A percentile compares a stretch with the other conserved stretches of the same genome.
phyloP scores from a whole-genome alignment of 2,113 vertebrate genomes.

The Athene cunicularia region DNA sequence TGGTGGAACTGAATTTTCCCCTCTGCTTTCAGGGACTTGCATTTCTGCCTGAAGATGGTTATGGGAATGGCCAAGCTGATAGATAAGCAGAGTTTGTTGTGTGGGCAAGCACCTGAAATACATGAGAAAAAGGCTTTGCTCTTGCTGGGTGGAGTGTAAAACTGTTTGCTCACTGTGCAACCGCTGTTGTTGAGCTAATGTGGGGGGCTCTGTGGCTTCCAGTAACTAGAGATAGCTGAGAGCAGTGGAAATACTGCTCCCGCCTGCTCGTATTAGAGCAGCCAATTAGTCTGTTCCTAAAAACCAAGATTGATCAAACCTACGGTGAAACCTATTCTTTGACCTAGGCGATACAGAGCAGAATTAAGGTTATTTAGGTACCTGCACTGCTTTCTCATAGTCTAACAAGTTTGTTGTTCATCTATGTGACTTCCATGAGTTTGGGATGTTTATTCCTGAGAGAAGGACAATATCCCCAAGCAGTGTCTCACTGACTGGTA shows the following conservation, averaged over 20 bases:
- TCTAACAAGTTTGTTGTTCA: not conserved
- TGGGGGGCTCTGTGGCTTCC: not conserved
- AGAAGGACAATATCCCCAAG: not conserved
- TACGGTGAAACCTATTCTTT: not conserved
- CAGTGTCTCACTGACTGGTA: rapidly evolving
- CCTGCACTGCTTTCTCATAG: not conserved
- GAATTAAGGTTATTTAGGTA: not conserved
- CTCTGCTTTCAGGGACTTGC: not conserved
- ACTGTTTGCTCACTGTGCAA: not conserved
- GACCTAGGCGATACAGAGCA: not conserved
- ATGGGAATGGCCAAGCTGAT: not conserved
- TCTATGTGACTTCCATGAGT: rapidly evolving
- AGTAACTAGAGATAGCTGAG: not conserved
- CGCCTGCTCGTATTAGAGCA: not conserved
- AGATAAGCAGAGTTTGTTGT: not conserved
- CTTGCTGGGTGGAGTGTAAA: not conserved
- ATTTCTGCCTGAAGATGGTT: not conserved
- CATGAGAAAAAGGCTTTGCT: not conserved
- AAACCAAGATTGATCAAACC: not conserved
- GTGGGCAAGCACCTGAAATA: not conserved
- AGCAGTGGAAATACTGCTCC: not conserved
- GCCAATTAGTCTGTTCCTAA: not conserved
- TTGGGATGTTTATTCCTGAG: not conserved
- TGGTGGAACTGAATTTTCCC: not conserved
- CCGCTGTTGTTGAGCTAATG: not conserved